A percentile compares a stretch with the other conserved stretches of the same genome.
phyloP scores from a whole-genome alignment of 2,113 vertebrate genomes.

The Peromyscus leucopus region DNA sequence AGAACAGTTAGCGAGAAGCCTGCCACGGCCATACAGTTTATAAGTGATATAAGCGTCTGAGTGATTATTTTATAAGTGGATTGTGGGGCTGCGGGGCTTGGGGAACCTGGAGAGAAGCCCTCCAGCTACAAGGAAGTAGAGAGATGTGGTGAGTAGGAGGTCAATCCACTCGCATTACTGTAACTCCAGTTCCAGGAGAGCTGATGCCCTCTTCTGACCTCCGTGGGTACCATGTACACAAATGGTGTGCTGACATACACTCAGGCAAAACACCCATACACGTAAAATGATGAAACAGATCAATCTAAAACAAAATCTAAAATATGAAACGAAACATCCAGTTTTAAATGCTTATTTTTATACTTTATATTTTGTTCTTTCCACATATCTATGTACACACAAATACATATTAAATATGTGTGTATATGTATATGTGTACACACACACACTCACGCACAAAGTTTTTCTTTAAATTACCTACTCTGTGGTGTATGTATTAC shows the following conservation, averaged over 20 bases:
- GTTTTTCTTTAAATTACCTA: background rate
- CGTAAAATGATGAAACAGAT: background rate
- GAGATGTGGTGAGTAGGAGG: background rate
- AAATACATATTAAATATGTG: background rate
- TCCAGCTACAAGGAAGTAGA: no score
- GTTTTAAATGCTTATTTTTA: slow-evolving; percentile 22
- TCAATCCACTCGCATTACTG: background rate
- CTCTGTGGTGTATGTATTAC: background rate
- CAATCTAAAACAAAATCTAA: background rate
- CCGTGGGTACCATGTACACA: background rate
- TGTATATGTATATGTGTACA: background rate
- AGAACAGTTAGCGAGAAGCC: no score
- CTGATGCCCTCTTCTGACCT: background rate
- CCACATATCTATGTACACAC: background rate
- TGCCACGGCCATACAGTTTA: no score
- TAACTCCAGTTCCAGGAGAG: background rate
- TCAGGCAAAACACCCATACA: background rate
- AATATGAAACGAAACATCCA: background rate
- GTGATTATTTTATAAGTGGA: no score
- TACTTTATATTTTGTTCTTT: background rate
- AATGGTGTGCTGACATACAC: background rate
- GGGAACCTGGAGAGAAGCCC: no score
- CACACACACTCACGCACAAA: background rate
- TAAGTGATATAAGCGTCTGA: no score
- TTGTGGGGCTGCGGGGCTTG: no score